Conservation (phyloP, 64 coral and sea anemone genomes). For the Montipora capricornis region DNA sequence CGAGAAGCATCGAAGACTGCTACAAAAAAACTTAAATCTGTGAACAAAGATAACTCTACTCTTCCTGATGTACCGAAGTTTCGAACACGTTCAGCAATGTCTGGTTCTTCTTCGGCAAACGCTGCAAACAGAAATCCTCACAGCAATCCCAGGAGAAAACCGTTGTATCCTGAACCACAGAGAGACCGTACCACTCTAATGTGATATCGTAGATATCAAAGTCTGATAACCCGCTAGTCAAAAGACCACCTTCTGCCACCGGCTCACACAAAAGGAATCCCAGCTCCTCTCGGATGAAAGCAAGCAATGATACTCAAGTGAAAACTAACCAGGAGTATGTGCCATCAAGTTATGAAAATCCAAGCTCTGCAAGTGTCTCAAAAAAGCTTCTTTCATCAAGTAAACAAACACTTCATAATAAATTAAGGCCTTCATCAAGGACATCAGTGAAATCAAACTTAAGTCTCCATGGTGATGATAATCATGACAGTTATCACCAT, state of each 20-base stretch:
- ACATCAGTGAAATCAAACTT: slow-evolving; percentile 10
- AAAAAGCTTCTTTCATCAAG: slow-evolving; percentile 7
- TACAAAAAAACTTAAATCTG: slow-evolving; percentile 5
- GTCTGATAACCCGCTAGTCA: background rate
- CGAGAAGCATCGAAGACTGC: slow-evolving; percentile 73
- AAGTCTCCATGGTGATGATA: background rate
- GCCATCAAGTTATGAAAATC: slow-evolving; percentile 42
- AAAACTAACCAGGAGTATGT: slow-evolving; percentile 1
- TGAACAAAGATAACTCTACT: slow-evolving; percentile 23
- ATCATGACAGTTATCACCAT: background rate
- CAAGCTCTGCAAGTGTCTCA: background rate
- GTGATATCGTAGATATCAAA: slow-evolving; percentile 77
- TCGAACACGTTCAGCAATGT: slow-evolving; percentile 2
- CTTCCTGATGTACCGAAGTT: slow-evolving; percentile 44
- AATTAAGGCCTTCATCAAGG: slow-evolving; percentile 20
- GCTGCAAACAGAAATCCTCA: slow-evolving; percentile 38
- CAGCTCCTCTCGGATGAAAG: too few species aligned
- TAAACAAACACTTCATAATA: slow-evolving; percentile 43
- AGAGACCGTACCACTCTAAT: slow-evolving; percentile 68
- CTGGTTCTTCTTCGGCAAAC: slow-evolving; percentile 23
- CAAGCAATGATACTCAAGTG: too few species aligned
- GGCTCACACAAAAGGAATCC: too few species aligned
- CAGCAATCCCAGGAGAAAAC: slow-evolving; percentile 85
- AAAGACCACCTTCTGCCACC: too few species aligned
- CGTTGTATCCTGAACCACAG: slow-evolving; percentile 76